Conservation (phyloP, 2,888 invertebrate species). For the Drosophila algonquin region DNA sequence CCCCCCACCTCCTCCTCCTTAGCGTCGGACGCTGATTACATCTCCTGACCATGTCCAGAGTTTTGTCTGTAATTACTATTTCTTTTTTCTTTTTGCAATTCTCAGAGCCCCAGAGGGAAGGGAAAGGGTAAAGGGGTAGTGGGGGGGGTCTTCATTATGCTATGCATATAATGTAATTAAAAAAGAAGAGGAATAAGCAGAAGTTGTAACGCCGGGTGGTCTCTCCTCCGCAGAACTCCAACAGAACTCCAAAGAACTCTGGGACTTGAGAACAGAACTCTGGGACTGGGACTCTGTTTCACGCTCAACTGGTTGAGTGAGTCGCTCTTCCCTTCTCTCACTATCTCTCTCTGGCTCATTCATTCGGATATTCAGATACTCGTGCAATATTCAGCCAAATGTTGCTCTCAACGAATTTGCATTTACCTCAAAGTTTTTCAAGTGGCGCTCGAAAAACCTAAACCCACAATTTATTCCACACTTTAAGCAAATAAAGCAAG, state of each 20-base stretch:
- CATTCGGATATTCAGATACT: slow-evolving; percentile 12
- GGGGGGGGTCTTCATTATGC: slow-evolving; percentile 68
- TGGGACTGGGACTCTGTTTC: slow-evolving; percentile 19
- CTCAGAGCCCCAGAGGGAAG: slow-evolving; percentile 9
- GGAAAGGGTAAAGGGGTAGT: not conserved
- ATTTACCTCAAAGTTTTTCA: slow-evolving; percentile 17
- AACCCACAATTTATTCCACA: slow-evolving; percentile 39
- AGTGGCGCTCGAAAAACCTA: slow-evolving; percentile 30
- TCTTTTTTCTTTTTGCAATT: slow-evolving; percentile 49
- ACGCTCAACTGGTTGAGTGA: slow-evolving; percentile 42
- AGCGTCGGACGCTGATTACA: slow-evolving; percentile 63
- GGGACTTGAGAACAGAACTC: not conserved
- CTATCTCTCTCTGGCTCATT: not conserved
- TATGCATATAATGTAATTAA: slow-evolving; percentile 78
- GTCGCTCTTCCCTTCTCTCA: not conserved
- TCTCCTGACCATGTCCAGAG: slow-evolving; percentile 55
- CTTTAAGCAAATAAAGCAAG: slow-evolving; percentile 55
- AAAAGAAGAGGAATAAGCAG: slow-evolving; percentile 50
- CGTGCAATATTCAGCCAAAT: too few species aligned
- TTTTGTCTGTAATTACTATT: slow-evolving; percentile 67
- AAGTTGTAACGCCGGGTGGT: slow-evolving; percentile 61
- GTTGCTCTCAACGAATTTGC: too few species aligned
- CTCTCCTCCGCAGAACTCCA: slow-evolving; percentile 23
- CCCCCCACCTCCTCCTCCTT: slow-evolving; percentile 13
- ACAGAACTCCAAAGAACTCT: slow-evolving; percentile 7